A percentile compares a stretch with the other conserved stretches of the same genome.
Evolutionary conservation across 2,113 vertebrate species (phyloP).

Genomic region (Neolamprologus longior): DNA sequence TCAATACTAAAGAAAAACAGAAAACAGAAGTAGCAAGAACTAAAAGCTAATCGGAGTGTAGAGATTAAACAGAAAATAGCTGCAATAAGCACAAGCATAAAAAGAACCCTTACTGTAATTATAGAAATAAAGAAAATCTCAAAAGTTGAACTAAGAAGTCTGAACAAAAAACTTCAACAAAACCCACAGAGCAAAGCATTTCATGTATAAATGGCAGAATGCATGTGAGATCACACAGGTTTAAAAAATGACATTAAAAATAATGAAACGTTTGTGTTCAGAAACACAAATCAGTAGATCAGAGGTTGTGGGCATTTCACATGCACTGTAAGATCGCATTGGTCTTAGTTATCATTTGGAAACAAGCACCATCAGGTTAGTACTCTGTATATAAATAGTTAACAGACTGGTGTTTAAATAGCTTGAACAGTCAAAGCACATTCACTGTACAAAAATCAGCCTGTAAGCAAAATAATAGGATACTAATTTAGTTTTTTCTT

Average conservation of each 20-base stretch:
- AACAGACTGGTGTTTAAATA: not conserved
- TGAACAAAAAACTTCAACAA: not conserved
- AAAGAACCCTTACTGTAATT: not conserved
- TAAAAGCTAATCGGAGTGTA: rapidly evolving
- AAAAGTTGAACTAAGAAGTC: not conserved
- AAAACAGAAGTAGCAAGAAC: not conserved
- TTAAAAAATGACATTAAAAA: not conserved
- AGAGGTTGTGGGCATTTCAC: not conserved
- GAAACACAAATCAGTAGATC: not conserved
- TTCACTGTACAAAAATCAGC: not conserved
- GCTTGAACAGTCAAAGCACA: not conserved
- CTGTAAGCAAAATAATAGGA: not conserved
- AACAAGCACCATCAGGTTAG: not conserved
- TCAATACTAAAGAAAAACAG: not conserved
- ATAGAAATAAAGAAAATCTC: not conserved
- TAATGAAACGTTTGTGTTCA: not conserved
- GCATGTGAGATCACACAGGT: not conserved
- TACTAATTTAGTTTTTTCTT: not conserved
- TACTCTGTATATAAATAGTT: not conserved
- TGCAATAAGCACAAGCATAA: not conserved
- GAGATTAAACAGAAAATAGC: not conserved
- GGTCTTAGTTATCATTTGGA: not conserved
- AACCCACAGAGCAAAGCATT: not conserved
- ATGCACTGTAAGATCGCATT: not conserved
- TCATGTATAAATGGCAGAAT: not conserved